Evolutionary conservation across 2,113 vertebrate genomes (phyloP), one percentile per base, ranked within the genome.

Genomic region (Marmota flaviventris): DNA sequence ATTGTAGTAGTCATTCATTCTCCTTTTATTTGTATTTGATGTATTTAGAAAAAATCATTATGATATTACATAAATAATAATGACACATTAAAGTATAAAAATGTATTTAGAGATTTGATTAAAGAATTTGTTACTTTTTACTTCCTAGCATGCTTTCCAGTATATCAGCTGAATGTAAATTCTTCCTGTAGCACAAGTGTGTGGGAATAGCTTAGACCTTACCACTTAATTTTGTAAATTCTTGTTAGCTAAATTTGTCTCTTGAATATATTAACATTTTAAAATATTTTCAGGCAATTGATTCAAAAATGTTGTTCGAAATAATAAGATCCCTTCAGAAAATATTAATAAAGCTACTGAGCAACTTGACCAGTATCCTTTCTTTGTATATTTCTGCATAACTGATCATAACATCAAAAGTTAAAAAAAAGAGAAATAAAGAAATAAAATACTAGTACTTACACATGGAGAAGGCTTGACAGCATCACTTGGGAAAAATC

Each of bases 391-490:
- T 85, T 95, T 61, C 89, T 95, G 37, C 10, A 78, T 14, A 97
- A 92, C 83, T 76, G 88, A 93, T 94, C 48, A 93, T 2, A 77
- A 45, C 8, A 25, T 92, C 63, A 96, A 94, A 97, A 65, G 78
- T 0, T 76, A 89, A 85, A 88, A 94, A 83, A 13, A 32, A 85
- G 39, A n/a, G 8, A 45, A 45, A 45, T 45, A 58, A 37, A 82
- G 18, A 96, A 89, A 94, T 67, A 93, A 96, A 96, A 91, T 53
- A 97, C 76, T 8, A 79, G 48, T 98, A 99, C 99, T 99, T 98
- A 99, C 99, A 98, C 99, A 99, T 32, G 99, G 99, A 90, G 99
- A 99, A 6, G 99, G 99, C 97, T 99, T 99, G 95, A 99, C 99
- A 42, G 99, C 99, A 42, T 99, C 99, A 94, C 99, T 99, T 86